phyloP scores from a whole-genome alignment of 2,888 invertebrate genomes.

The Tromatobia lineatoria region DNA sequence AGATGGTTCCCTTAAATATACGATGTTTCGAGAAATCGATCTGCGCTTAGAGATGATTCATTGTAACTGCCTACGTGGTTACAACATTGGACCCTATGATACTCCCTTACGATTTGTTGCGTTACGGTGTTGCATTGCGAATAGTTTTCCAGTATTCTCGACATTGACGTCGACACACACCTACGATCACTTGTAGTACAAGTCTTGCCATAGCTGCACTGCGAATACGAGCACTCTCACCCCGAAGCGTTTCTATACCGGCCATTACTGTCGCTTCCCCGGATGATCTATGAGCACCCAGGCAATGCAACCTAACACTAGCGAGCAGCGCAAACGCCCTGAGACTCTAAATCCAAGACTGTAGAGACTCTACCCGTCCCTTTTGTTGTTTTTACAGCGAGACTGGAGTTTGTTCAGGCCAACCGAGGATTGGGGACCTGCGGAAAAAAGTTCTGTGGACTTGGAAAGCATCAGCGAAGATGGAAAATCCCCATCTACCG shows the following conservation, averaged over 20 bases:
- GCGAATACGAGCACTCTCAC: background rate
- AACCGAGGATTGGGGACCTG: constrained; percentile 76
- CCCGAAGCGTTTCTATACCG: constrained; percentile 17
- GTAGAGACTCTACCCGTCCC: constrained; percentile 24
- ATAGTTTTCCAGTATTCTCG: background rate
- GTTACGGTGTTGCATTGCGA: background rate
- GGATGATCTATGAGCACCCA: constrained; percentile 48
- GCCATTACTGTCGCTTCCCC: constrained; percentile 54
- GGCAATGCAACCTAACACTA: constrained; percentile 22
- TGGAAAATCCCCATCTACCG: constrained; percentile 43
- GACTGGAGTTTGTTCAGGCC: constrained; percentile 76
- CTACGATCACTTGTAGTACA: constrained; percentile 20
- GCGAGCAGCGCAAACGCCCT: constrained; percentile 17
- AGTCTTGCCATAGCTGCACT: constrained; percentile 14
- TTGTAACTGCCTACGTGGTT: constrained; percentile 18
- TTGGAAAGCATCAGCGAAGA: constrained; percentile 49
- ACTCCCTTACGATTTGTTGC: background rate
- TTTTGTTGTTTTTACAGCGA: constrained; percentile 72
- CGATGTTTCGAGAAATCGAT: background rate
- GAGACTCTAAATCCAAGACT: constrained; percentile 37
- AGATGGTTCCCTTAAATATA: too few relatives aligned
- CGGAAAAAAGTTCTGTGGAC: constrained; percentile 59
- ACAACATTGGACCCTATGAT: background rate
- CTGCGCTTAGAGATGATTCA: background rate
- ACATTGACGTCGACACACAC: background rate